A percentile compares a stretch with the other conserved stretches of the same genome.
Conservation (phyloP, 2,113 vertebrate genomes). For the human (Homo sapiens) region DNA sequence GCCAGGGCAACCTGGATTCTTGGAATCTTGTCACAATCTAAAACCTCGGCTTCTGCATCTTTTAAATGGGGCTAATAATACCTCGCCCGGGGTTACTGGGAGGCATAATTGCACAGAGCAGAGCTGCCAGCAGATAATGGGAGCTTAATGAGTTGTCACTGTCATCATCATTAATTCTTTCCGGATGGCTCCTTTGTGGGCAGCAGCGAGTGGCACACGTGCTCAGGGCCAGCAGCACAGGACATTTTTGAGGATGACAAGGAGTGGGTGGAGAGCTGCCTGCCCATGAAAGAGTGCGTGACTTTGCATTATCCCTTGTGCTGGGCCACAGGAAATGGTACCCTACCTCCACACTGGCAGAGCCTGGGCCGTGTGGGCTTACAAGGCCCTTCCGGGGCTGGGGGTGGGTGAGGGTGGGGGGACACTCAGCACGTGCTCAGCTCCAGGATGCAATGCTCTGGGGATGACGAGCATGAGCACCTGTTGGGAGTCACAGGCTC, state of each 20-base stretch:
- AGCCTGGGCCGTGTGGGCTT: not conserved
- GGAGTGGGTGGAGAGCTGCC: not conserved
- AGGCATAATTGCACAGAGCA: not conserved
- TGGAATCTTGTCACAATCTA: not conserved
- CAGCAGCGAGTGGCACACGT: not conserved
- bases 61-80: not conserved
- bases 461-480: not conserved
- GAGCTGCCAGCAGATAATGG: not conserved
- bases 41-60: not conserved
- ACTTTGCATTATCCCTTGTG: not conserved
- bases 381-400: not conserved
- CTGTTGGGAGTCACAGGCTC: not conserved
- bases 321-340: conserved; percentile 48
- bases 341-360: not conserved
- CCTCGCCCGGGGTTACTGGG: accelerated
- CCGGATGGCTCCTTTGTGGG: not conserved
- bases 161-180: not conserved
- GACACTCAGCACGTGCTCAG: not conserved
- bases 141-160: not conserved
- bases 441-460: not conserved
- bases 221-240: not conserved
- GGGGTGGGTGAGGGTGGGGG: not conserved
- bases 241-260: not conserved
- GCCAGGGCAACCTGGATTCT: not conserved
- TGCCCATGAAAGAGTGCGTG: not conserved